Evolutionary conservation across 2,888 invertebrate genomes (phyloP), one percentile per base, ranked within the genome.

Genomic region (Drosophila peninsularis): DNA sequence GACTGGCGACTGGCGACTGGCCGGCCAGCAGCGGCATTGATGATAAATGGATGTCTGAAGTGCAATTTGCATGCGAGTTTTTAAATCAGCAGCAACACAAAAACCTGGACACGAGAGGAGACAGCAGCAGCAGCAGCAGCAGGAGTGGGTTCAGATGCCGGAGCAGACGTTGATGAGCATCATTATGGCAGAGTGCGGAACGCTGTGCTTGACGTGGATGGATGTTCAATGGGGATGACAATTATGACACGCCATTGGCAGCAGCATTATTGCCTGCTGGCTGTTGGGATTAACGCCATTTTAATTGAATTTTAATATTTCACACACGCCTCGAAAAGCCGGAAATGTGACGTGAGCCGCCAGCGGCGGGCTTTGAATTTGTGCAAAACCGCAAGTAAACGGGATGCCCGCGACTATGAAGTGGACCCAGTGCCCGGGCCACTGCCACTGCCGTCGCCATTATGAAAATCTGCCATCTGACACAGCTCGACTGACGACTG

Each of bases 301-400:
- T 90, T 90, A 90, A 90, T 90, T 90, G 89, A 90, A 90, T 90
- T 90, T 90, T 90, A 90, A 90, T 90, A 90, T 90, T 90, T 90
- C 78, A 90, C 90, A 90, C 82, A 86, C 74, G 73, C 78, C 76
- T 74, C 83, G 74, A 76, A 75, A 74, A 71, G 74, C 67, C 71
- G 84, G 78, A 73, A 70, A 66, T 65, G 71, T 60, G 76, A 69
- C 62, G 47, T 30, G 72, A 63, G 63, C 44, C 65, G 62, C 39
- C 77, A 64, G 42, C 60, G 57, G 24, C 66, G 61, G 54, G 84
- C 78, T 80, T 76, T 76, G 70, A 71, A 85, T 70, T 60, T 73
- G 53, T 53, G 70, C 66, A 78, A 74, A 83, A 87, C 83, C 83
- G 78, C 83, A 89, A 88, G 87, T 80, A 80, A 84, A 89, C 71